Evolutionary conservation across 2,888 invertebrate species (phyloP).

Genomic region (Agrilus mali): DNA sequence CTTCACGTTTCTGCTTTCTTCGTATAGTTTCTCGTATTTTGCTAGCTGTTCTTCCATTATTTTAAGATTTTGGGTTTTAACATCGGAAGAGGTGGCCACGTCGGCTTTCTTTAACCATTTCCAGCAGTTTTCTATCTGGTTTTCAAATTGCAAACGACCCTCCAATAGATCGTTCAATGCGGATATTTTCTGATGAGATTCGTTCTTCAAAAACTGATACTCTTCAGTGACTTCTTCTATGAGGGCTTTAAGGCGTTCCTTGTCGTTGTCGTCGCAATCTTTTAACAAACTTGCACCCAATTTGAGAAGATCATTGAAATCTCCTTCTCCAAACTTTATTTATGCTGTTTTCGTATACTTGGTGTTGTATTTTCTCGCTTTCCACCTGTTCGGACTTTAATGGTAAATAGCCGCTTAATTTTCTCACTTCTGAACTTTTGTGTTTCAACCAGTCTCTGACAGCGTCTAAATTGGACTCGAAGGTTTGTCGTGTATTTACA

Average conservation of each 20-base stretch:
- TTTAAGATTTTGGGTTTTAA: conserved; percentile 67
- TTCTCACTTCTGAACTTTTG: conserved; percentile 62
- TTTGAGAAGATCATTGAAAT: conserved; percentile 61
- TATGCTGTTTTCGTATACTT: conserved; percentile 62
- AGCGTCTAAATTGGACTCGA: conserved; percentile 67
- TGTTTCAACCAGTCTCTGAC: conserved; percentile 70
- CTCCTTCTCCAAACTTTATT: conserved; percentile 64
- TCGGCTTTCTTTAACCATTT: conserved; percentile 88
- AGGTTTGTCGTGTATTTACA: conserved; percentile 57
- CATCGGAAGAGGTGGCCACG: conserved; percentile 68
- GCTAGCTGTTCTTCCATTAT: conserved; percentile 75
- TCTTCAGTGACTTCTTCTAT: conserved; percentile 58
- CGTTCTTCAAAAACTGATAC: conserved; percentile 58
- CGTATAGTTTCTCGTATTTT: conserved; percentile 70
- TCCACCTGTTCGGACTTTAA: conserved; percentile 73
- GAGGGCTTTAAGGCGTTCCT: conserved; percentile 49
- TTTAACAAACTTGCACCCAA: conserved; percentile 65
- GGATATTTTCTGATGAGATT: conserved; percentile 58
- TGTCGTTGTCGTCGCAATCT: conserved; percentile 66
- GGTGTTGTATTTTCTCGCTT: conserved; percentile 63
- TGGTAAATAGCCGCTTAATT: conserved; percentile 63
- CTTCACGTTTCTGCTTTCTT: conserved; percentile 59
- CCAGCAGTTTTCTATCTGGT: conserved; percentile 64
- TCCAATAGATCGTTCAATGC: conserved; percentile 60
- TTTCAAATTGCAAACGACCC: conserved; percentile 71